Evolutionary conservation across 2,888 invertebrate species (phyloP).

Genomic region (Drosophila prostipennis): DNA sequence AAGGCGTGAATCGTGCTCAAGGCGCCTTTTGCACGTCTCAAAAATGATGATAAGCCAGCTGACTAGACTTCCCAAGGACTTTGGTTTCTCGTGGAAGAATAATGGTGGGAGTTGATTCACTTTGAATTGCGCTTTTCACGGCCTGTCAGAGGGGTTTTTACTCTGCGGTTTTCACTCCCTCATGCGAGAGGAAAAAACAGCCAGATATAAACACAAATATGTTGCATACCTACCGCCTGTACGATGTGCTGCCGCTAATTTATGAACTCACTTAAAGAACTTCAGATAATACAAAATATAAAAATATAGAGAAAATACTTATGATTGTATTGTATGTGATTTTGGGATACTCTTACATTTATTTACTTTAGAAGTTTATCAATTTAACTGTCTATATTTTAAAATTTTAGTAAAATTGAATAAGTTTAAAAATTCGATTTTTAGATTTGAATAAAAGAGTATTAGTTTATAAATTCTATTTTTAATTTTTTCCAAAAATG

Average conservation of each 20-base stretch:
- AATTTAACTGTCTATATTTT: too few relatives aligned
- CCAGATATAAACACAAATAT: constrained; percentile 13
- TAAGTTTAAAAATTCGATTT: too few relatives aligned
- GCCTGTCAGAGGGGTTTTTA: constrained; percentile 23
- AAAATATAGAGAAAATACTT: not conserved
- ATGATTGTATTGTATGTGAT: not conserved
- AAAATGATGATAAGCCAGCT: constrained; percentile 65
- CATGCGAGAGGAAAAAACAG: not conserved
- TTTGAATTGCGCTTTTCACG: constrained; percentile 47
- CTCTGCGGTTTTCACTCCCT: not conserved
- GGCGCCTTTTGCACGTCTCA: constrained; percentile 38
- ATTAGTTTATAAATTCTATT: not conserved
- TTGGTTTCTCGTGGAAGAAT: not conserved
- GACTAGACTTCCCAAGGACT: constrained; percentile 34
- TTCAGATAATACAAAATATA: not conserved
- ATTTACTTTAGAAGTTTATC: too few relatives aligned
- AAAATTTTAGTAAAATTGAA: too few relatives aligned
- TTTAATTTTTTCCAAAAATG: too few relatives aligned
- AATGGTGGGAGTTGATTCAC: constrained; percentile 4
- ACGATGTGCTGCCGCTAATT: constrained; percentile 48
- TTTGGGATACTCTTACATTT: not conserved
- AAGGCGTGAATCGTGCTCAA: constrained; percentile 67
- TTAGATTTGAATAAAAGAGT: too few relatives aligned
- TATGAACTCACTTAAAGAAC: constrained; percentile 27
- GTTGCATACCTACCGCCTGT: constrained; percentile 46